phyloP scores from a whole-genome alignment of 2,797 vertebrate genomes.

The Ambastaia sidthimunki region DNA sequence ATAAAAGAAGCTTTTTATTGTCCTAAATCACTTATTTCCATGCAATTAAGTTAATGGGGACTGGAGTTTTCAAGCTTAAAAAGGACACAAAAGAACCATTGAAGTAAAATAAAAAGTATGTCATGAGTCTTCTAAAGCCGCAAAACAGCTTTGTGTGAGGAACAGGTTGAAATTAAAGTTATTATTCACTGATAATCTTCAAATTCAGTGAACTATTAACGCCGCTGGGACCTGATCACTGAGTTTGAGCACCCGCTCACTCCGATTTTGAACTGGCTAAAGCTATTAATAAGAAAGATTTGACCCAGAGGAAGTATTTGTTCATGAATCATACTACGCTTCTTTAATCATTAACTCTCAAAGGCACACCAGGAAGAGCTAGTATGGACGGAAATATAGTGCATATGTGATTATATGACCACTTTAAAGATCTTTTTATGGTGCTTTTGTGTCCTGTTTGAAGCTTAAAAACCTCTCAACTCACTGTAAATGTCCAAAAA shows the following conservation, averaged over 20 bases:
- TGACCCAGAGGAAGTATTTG: neutral
- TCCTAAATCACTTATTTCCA: neutral
- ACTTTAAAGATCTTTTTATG: neutral
- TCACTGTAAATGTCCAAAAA: neutral
- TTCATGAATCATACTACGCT: neutral
- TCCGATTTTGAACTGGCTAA: neutral
- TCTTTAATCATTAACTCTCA: neutral
- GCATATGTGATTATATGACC: neutral
- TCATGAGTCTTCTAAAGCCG: neutral
- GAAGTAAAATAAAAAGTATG: neutral
- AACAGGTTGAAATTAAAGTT: neutral
- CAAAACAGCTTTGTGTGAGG: neutral
- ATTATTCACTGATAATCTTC: constrained; percentile 2
- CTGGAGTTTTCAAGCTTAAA: neutral
- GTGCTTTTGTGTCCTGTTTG: neutral
- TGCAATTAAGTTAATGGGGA: neutral
- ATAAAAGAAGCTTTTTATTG: neutral
- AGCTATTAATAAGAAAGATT: neutral
- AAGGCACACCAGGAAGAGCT: neutral
- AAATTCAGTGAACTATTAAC: neutral
- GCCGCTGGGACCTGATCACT: neutral
- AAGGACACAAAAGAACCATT: neutral
- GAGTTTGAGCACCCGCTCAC: neutral
- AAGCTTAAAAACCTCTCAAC: neutral
- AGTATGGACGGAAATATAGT: neutral